Conservation (phyloP, 2,113 vertebrate genomes). For the Morone saxatilis region DNA sequence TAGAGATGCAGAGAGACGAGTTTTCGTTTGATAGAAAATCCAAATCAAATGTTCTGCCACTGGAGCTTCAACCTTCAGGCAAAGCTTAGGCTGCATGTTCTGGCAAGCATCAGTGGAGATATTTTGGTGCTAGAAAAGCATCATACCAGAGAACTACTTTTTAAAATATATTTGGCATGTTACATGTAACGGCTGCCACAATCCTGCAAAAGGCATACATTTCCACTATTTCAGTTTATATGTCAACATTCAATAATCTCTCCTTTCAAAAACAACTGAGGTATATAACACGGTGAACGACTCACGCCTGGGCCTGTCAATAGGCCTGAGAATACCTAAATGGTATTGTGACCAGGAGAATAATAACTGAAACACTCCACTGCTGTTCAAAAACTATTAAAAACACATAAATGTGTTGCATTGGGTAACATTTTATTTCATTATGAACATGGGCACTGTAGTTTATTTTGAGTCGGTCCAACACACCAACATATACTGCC, state of each 20-base stretch:
- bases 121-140: constrained; percentile 60
- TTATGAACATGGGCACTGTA: neutral
- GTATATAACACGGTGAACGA: neutral
- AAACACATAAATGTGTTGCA: too few species aligned
- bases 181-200: neutral
- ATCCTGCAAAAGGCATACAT: constrained; percentile 11
- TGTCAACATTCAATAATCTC: neutral
- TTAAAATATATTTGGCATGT: constrained; percentile 25
- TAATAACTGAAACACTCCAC: neutral
- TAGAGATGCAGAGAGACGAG: constrained; percentile 2
- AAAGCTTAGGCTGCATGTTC: constrained; percentile 62
- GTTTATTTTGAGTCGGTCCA: neutral
- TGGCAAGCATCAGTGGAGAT: constrained; percentile 59
- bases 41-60: constrained; percentile 48
- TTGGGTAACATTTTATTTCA: neutral
- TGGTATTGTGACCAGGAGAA: constrained; percentile 1
- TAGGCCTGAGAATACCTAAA: neutral
- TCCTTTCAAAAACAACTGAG: neutral
- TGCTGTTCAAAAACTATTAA: neutral
- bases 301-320: neutral
- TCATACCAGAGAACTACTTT: constrained; percentile 16
- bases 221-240: neutral
- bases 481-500: neutral
- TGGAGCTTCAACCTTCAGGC: constrained; percentile 55
- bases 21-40: constrained; percentile 30